Evolutionary conservation across 2,888 invertebrate species (phyloP).

Genomic region (Stenolophus ochropezus): DNA sequence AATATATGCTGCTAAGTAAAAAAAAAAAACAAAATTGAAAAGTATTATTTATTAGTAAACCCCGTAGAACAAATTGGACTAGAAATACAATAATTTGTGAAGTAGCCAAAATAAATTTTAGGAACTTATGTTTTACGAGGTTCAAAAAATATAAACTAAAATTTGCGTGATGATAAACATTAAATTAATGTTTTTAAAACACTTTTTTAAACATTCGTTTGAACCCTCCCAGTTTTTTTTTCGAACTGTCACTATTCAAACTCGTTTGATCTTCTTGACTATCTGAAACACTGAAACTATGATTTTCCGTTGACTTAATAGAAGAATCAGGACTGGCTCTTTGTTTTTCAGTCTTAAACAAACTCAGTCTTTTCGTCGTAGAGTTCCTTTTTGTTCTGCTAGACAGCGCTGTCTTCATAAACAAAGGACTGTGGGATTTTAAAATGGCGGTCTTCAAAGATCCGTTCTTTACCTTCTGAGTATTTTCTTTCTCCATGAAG

Average conservation of each 20-base stretch:
- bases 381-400: constrained; percentile 70
- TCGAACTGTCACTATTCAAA: constrained; percentile 63
- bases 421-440: constrained; percentile 66
- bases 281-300: constrained; percentile 65
- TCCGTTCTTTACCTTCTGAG: constrained; percentile 57
- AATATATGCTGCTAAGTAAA: constrained; percentile 5
- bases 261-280: constrained; percentile 62
- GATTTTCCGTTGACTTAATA: constrained; percentile 61
- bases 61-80: no score
- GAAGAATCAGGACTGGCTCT: constrained; percentile 63
- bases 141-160: not conserved
- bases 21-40: no score
- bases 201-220: constrained; percentile 87
- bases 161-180: not conserved
- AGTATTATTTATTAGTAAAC: no score
- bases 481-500: not conserved
- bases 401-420: constrained; percentile 73
- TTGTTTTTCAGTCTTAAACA: constrained; percentile 60
- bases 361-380: constrained; percentile 62
- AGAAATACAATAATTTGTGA: no score
- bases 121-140: not conserved
- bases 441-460: constrained; percentile 63
- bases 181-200: constrained; percentile 74
- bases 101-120: not conserved
- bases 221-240: constrained; percentile 81